Base-by-base conservation (phyloP, 2,797 vertebrate genomes). In the Myotis pilosus region DNA sequence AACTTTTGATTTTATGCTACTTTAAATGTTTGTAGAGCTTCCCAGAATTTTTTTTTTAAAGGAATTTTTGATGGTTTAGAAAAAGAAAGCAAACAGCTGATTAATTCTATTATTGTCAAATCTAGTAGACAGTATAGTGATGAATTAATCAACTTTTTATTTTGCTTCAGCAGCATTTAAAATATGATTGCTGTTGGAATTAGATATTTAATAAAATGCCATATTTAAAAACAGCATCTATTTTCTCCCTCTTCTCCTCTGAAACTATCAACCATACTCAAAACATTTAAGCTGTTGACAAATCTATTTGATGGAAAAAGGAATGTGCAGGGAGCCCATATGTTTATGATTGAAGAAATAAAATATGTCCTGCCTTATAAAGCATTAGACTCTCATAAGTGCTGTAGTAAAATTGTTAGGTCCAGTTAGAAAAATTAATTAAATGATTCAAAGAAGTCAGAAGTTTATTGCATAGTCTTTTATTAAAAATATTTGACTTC, bases 101-200 rank as follows among this genome's bases (percentile, higher is more conserved):
- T 84, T 76, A 82, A 79, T 71, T 51, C 25, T 12, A 51, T 82
- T 68, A 72, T 38, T 92, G 23, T 89, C 33, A 76, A 2, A 72
- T 88, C n/a, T 78, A 1, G 7, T 89, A 51, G 53, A 80, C 76
- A 22, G 13, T 88, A 3, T 88, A 33, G 38, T 22, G 7, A 25
- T 89, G 8, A 57, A 55, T 89, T 76, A 64, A 38, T 51, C 51
- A 87, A 8, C 30, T 57, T 75, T 81, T 19, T 36, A 47, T 88
- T 95, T 93, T 87, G 90, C 12, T 20, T 86, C 90, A 60, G 57
- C 55, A 79, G 62, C 25, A n/a, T 89, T 86, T 88, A 78, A 87
- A 69, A 22, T 93, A 16, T 80, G 11, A 74, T 66, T 88, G 49
- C 36, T 69, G 0, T 94, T 90, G 55, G 16, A 62, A 62, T 89